Base-by-base conservation (phyloP, 1,140 invertebrate species). In the Steinernema feltiae region DNA sequence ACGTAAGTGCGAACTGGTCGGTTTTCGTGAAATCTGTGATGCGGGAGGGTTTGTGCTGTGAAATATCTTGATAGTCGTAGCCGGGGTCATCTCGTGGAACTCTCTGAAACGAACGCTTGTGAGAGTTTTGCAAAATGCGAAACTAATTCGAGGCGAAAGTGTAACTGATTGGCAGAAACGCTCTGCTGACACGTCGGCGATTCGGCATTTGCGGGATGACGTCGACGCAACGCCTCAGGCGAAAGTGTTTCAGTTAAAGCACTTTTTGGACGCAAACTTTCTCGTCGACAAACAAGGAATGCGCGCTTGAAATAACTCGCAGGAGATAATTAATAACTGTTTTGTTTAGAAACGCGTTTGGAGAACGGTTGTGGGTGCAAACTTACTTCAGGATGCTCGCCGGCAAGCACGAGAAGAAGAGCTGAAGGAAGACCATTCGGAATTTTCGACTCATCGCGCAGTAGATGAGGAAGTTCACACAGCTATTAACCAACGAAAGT, bases 401-500 rank as follows among this genome's bases (percentile, higher is more conserved):
- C 12, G 73, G 74, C 27, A 84, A 63, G 70, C 74, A 74, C n/a
- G 79, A 75, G 48, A 84, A 85, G 46, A 86, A 80, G 27, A 85
- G 74, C 71, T 85, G 83, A 32, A 85, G 75, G 75, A 85, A 96
- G 0, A 93, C 94, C 63, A 91, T 90, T 17, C 94, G 89, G 86
- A 97, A 97, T 89, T 95, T 94, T 69, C 92, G 89, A 48, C 92
- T 94, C 94, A 97, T 97, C 30, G 92, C 91, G 80, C 94, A 96
- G 85, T 97, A 97, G 2, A 97, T 89, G 48, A 97, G 91, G 85
- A 97, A 97, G 85, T 95, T 96, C 48, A 97, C 92, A 3, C 93
- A 92, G 2, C 93, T 93, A 87, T 97, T 97, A 72, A 97, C 87
- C 1, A 97, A 88, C 0, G 94, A 94, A 71, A 96, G 87, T 24